These are phyloP conservation scores for Eurosta solidaginis DNA, from an alignment of 1,140 invertebrate species.

Conservation along the genomic window DNA sequence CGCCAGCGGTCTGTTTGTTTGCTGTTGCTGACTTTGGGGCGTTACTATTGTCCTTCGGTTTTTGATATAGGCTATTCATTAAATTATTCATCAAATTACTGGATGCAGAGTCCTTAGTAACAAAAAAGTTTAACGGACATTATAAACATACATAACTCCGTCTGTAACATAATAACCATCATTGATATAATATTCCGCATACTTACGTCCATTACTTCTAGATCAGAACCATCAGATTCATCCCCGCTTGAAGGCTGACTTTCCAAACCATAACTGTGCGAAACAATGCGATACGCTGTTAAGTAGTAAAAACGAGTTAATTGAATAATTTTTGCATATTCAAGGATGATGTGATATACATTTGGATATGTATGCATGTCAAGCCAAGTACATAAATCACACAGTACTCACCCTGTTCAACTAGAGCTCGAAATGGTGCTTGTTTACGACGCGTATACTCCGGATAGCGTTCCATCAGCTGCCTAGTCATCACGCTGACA, in stretches of 20 bases:
- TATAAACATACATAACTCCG: slow-evolving; percentile 32
- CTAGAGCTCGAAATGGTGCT: slow-evolving; percentile 68
- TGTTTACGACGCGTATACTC: slow-evolving; percentile 74
- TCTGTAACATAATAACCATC: neutral
- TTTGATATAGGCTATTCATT: slow-evolving; percentile 63
- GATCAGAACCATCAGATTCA: slow-evolving; percentile 63
- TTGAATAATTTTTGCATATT: slow-evolving; percentile 32
- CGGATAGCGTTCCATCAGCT: slow-evolving; percentile 70
- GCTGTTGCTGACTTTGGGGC: slow-evolving; percentile 42
- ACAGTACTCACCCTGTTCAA: slow-evolving; percentile 64
- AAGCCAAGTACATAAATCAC: no score
- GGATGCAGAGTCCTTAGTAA: slow-evolving; percentile 7
- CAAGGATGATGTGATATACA: no score
- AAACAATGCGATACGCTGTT: slow-evolving; percentile 64
- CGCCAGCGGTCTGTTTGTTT: slow-evolving; percentile 45
- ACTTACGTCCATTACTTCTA: slow-evolving; percentile 62
- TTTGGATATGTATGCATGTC: neutral
- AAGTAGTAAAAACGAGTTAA: slow-evolving; percentile 32
- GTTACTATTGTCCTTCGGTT: slow-evolving; percentile 33
- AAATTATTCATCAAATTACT: slow-evolving; percentile 58
- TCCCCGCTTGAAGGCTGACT: slow-evolving; percentile 63
- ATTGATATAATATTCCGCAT: no score
- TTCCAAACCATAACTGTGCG: slow-evolving; percentile 64
- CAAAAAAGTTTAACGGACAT: neutral
- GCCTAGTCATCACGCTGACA: slow-evolving; percentile 74